A percentile compares a stretch with the other conserved stretches of the same genome.
phyloP scores from a whole-genome alignment of 2,113 vertebrate species.

The Rhizomys pruinosus region DNA sequence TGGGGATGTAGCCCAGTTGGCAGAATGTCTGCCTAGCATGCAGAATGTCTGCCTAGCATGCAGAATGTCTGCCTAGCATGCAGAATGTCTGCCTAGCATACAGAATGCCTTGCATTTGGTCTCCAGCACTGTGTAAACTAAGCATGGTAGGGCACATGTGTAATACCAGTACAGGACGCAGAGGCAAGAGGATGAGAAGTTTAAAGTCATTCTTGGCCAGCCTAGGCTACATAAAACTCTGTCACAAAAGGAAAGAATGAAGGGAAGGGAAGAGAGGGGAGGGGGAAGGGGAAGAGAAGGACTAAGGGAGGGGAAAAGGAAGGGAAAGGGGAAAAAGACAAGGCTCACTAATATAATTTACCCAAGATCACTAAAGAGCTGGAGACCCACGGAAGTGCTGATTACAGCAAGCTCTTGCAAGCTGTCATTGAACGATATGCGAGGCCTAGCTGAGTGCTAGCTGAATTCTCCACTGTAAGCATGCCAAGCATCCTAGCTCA shows the following conservation, averaged over 20 bases:
- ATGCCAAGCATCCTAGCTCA: neutral
- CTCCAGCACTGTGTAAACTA: neutral
- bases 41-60: neutral
- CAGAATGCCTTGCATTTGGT: neutral
- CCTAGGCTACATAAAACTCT: neutral
- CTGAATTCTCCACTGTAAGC: neutral
- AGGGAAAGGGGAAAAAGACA: neutral
- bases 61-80: neutral
- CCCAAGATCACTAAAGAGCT: neutral
- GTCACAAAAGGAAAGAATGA: neutral
- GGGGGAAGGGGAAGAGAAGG: no score
- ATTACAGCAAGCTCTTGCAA: neutral
- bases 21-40: neutral
- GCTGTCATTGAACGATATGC: fast-evolving
- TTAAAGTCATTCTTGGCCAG: neutral
- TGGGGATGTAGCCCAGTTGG: neutral
- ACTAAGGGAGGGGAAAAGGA: no score
- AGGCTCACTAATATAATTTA: neutral
- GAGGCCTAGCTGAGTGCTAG: fast-evolving
- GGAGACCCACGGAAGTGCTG: neutral
- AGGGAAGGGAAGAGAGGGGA: no score
- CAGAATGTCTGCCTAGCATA: neutral
- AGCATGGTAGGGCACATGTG: no score
- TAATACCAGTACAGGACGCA: neutral
- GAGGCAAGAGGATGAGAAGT: neutral